Conservation (phyloP, 2,113 vertebrate genomes). For the Pygoscelis antarcticus region DNA sequence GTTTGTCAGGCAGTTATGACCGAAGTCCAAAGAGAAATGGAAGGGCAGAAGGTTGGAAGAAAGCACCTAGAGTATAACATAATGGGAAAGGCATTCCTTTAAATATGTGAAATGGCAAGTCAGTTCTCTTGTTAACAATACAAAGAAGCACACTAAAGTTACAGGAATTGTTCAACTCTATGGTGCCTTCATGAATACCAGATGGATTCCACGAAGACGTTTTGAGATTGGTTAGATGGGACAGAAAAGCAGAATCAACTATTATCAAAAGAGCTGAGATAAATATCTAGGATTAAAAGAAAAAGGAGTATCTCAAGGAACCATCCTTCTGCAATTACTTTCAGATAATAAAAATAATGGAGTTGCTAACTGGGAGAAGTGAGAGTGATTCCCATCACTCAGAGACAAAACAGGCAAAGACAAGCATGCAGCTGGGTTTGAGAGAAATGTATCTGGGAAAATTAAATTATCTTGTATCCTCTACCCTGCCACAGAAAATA, state of each 20-base stretch:
- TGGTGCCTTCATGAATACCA: not conserved
- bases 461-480: not conserved
- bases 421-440: not conserved
- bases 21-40: not conserved
- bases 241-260: not conserved
- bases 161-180: not conserved
- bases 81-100: not conserved
- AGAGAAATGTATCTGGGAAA: not conserved
- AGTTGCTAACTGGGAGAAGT: not conserved
- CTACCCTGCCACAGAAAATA: not conserved
- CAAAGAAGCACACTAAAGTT: not conserved
- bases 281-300: not conserved
- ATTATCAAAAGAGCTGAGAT: not conserved
- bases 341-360: not conserved
- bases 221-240: not conserved
- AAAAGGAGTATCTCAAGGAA: not conserved
- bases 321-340: not conserved
- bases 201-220: not conserved
- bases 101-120: not conserved
- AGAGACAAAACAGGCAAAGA: not conserved
- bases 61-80: not conserved
- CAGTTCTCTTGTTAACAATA: not conserved
- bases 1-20: not conserved
- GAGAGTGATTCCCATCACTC: not conserved
- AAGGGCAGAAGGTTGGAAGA: not conserved